phyloP scores from a whole-genome alignment of 2,888 invertebrate genomes.

The Lathronympha strigana region DNA sequence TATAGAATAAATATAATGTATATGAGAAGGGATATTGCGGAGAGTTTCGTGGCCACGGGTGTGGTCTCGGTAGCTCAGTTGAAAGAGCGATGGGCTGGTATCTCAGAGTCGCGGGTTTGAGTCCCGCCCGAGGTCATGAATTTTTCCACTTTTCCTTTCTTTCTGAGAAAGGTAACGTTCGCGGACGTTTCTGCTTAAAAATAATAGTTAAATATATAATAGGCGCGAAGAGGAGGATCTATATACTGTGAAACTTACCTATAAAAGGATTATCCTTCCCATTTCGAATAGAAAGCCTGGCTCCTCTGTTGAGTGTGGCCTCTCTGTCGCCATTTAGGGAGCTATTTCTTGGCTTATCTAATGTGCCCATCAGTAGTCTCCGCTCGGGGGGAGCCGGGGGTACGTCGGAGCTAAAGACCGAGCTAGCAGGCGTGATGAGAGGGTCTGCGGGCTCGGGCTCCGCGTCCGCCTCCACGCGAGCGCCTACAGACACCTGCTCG shows the following conservation, averaged over 20 bases:
- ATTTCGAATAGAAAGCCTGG: slow-evolving; percentile 75
- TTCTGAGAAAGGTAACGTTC: too few species aligned
- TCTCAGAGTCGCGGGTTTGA: too few species aligned
- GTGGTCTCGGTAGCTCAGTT: too few species aligned
- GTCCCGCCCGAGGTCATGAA: too few species aligned
- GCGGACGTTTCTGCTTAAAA: too few species aligned
- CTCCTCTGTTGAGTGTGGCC: slow-evolving; percentile 69
- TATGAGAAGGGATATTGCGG: too few species aligned
- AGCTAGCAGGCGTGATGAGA: slow-evolving; percentile 81
- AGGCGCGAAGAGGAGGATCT: too few species aligned
- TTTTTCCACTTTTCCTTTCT: too few species aligned
- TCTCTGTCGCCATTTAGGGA: slow-evolving; percentile 76
- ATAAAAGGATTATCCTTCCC: slow-evolving; percentile 80
- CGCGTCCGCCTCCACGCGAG: slow-evolving; percentile 83
- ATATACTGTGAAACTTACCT: slow-evolving; percentile 51
- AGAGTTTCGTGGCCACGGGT: too few species aligned
- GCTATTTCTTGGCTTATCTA: slow-evolving; percentile 78
- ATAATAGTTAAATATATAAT: too few species aligned
- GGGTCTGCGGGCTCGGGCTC: slow-evolving; percentile 81
- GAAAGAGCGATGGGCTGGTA: too few species aligned
- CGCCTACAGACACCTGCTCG: slow-evolving; percentile 90
- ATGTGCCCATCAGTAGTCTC: slow-evolving; percentile 72
- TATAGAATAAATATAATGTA: too few species aligned
- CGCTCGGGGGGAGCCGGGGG: slow-evolving; percentile 72
- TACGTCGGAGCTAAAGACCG: slow-evolving; percentile 66